phyloP scores from a whole-genome alignment of 2,888 invertebrate genomes.

The Julus scandinavius region DNA sequence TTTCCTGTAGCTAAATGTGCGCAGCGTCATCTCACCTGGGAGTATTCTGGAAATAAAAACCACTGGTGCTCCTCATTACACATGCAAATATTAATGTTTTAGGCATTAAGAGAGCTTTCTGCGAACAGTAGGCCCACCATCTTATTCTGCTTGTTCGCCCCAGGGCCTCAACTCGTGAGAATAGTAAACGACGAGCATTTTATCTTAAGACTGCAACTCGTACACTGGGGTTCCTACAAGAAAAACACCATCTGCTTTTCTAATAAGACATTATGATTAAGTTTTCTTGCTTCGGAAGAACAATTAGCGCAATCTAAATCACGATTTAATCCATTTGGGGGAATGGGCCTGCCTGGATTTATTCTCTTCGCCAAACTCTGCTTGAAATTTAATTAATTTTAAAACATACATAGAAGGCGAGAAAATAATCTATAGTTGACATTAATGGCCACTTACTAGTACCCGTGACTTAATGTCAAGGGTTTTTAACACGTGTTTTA shows the following conservation, averaged over 20 bases:
- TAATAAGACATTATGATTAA: constrained; percentile 33
- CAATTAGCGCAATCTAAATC: constrained; percentile 17
- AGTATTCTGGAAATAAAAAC: constrained; percentile 28
- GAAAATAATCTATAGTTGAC: neutral
- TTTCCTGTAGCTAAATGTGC: constrained; percentile 26
- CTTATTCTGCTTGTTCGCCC: constrained; percentile 20
- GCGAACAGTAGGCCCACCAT: constrained; percentile 27
- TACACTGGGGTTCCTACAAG: neutral
- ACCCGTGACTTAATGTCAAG: too few relatives aligned
- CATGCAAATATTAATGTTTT: constrained; percentile 45
- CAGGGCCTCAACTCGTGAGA: neutral
- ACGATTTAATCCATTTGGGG: neutral
- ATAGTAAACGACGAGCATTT: neutral
- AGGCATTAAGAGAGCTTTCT: constrained; percentile 27
- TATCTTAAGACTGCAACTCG: neutral
- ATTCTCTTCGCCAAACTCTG: neutral
- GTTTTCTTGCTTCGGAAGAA: neutral
- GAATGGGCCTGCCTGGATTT: neutral
- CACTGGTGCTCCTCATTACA: constrained; percentile 47
- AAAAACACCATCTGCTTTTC: constrained; percentile 8
- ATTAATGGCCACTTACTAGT: neutral
- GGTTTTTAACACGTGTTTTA: too few relatives aligned
- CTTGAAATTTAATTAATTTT: constrained; percentile 13
- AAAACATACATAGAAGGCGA: neutral
- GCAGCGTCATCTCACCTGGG: constrained; percentile 11